Evolutionary conservation across 2,113 vertebrate genomes (phyloP), one percentile per base, ranked within the genome.

Genomic region (Erinaceus europaeus): DNA sequence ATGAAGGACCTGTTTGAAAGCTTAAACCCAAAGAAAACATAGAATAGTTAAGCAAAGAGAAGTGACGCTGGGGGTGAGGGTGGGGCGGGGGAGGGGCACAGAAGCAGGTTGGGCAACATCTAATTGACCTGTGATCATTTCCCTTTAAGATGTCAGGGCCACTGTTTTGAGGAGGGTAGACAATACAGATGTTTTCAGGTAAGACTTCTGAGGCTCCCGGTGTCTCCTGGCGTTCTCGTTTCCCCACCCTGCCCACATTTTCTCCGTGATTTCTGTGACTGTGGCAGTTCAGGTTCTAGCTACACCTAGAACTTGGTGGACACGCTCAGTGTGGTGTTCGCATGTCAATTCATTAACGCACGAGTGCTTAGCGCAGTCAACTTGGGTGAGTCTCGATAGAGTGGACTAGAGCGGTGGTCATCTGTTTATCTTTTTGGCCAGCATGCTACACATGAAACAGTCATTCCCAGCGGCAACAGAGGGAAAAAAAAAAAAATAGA

Each of bases 161-260:
- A 97, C 92, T 96, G 72, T 96, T 94, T 96, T 97, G 93, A 97
- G 96, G 96, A 96, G 95, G 90, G 80, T 95, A 97, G 90, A 95
- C 92, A 95, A 75, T 52, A 95, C 94, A 95, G 93, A 93, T 91
- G 80, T 79, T 92, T 94, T 83, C 96, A 97, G 97, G 97, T 98
- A 98, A 97, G 97, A 94, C 61, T 82, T 83, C 61, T 57, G 90
- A 91, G 79, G 20, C 55, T 71, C 92, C 79, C 71, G 86, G 55
- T 92, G 79, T 92, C 91, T 53, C n/a, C 75, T 85, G 78, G 71
- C 86, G 52, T 95, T 83, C 62, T 78, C 89, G 40, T 96, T 94
- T 86, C 38, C 59, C 68, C 75, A 69, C 83, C 76, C 57, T 25
- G 38, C 65, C 92, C 69, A 86, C 84, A 38, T 94, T 55, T 73